Evolutionary conservation across 1,140 invertebrate species (phyloP).

Genomic region (Helicoverpa zea): DNA sequence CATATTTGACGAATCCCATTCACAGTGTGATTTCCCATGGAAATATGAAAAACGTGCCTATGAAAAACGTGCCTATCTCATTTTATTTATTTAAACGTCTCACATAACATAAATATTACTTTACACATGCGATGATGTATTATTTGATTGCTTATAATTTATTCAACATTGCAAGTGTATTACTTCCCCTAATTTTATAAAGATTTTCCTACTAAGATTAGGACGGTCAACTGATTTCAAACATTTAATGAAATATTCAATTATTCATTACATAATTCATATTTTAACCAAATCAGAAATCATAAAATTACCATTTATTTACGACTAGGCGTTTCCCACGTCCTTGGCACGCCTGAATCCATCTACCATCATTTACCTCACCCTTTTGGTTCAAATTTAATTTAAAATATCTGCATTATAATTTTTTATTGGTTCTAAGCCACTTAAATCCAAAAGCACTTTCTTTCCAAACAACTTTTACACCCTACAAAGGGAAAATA

Average conservation of each 20-base stretch:
- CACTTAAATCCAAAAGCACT: no score
- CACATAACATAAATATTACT: neutral
- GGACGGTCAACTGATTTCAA: neutral
- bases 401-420: no score
- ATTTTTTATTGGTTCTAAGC: no score
- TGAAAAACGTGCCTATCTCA: neutral
- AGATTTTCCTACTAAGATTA: slow-evolving; percentile 46
- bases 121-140: neutral
- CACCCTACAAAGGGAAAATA: neutral
- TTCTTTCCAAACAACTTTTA: no score
- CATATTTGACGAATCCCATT: no score
- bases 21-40: no score
- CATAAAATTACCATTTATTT: neutral
- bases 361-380: no score
- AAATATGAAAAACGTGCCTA: no score
- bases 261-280: neutral
- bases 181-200: slow-evolving; percentile 41
- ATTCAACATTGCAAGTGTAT: slow-evolving; percentile 38
- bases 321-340: no score
- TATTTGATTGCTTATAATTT: slow-evolving; percentile 20
- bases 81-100: neutral
- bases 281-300: neutral
- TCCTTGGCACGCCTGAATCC: no score
- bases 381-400: no score
- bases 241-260: neutral